phyloP scores from a whole-genome alignment of 2,113 vertebrate genomes.

The Anas platyrhynchos region DNA sequence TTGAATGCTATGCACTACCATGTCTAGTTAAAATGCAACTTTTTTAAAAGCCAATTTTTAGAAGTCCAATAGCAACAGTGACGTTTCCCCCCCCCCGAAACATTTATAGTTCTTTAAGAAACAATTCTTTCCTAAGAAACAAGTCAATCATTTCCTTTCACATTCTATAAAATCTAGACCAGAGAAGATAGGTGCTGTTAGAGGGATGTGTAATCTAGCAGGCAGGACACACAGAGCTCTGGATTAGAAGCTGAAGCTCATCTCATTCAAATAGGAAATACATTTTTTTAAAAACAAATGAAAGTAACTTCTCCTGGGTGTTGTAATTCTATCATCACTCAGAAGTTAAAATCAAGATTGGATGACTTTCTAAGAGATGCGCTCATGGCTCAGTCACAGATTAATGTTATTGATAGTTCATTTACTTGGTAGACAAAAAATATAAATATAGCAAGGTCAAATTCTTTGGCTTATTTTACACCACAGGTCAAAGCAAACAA shows the following conservation, averaged over 20 bases:
- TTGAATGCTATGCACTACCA: background rate
- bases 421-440: background rate
- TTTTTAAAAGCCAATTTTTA: background rate
- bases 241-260: background rate
- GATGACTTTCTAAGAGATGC: conserved; percentile 29
- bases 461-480: conserved; percentile 14
- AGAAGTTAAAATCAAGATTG: conserved; percentile 49
- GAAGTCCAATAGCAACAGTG: background rate
- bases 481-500: background rate
- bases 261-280: conserved; percentile 10
- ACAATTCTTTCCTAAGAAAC: background rate
- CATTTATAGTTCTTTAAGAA: background rate
- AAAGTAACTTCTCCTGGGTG: conserved; percentile 29
- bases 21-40: fast-evolving
- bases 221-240: background rate
- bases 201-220: background rate
- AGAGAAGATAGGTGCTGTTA: background rate
- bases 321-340: conserved; percentile 52
- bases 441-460: conserved; percentile 23
- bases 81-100: background rate
- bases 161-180: background rate
- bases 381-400: background rate
- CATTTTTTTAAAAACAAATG: background rate
- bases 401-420: background rate
- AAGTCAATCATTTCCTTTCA: background rate